Percentiles rank a stretch among this genome's conserved stretches.
phyloP scores from a whole-genome alignment of 2,113 vertebrate genomes.

The Glareola pratincola region DNA sequence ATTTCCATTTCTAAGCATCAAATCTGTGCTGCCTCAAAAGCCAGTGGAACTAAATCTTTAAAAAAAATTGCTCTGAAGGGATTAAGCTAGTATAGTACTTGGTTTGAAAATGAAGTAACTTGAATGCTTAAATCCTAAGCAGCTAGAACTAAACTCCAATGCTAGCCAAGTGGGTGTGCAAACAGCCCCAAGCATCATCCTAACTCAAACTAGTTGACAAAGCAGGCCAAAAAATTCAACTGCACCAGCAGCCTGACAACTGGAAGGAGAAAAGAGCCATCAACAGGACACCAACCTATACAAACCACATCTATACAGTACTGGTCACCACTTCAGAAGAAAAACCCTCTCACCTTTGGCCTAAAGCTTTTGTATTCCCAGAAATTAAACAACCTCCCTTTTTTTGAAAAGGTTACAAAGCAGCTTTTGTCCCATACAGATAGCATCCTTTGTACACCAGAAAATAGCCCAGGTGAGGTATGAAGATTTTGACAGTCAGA shows the following conservation, averaged over 20 bases:
- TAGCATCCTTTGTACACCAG: not conserved
- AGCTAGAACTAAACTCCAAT: not conserved
- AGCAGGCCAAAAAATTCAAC: not conserved
- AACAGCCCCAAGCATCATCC: not conserved
- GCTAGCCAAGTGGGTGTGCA: not conserved
- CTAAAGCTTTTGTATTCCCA: not conserved
- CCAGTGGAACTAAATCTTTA: not conserved
- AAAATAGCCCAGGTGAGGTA: not conserved
- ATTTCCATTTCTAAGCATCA: not conserved
- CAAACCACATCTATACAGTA: not conserved
- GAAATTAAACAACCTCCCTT: not conserved
- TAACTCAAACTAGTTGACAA: not conserved
- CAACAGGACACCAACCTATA: not conserved
- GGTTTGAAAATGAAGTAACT: not conserved
- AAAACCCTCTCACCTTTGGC: not conserved
- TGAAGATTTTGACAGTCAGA: not conserved
- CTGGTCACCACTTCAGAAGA: not conserved
- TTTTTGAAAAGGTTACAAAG: not conserved
- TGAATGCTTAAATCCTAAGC: not conserved
- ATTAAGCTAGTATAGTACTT: not conserved
- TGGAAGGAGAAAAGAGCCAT: not conserved
- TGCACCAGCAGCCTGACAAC: not conserved
- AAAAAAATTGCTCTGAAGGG: not conserved
- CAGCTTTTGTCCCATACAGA: not conserved
- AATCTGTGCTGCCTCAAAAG: not conserved